A percentile compares a stretch with the other conserved stretches of the same genome.
Conservation (phyloP, 2,888 invertebrate genomes). For the Schizotus pectinicornis region DNA sequence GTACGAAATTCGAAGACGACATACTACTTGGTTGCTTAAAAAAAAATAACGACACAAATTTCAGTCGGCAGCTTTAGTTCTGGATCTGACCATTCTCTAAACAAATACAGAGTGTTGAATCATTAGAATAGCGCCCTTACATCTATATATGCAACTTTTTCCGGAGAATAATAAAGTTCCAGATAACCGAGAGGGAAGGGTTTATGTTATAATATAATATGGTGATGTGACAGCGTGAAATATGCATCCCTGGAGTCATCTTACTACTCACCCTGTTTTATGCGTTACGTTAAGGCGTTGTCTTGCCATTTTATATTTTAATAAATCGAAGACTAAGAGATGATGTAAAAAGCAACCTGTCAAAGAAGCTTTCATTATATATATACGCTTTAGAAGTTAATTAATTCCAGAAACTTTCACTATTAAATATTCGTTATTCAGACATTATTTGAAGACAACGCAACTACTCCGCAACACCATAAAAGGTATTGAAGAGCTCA, state of each 20-base stretch:
- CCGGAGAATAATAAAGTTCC: conserved; percentile 17
- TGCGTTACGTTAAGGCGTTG: conserved; percentile 26
- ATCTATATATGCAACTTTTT: conserved; percentile 1
- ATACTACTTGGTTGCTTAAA: not conserved
- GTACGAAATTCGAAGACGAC: conserved; percentile 2
- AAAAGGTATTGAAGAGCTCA: conserved; percentile 21
- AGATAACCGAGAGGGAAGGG: conserved; percentile 26
- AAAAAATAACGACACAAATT: not conserved
- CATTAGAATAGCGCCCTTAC: too few species aligned
- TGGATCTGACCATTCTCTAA: too few species aligned
- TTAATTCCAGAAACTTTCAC: not conserved
- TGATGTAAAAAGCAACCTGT: conserved; percentile 1
- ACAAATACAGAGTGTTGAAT: too few species aligned
- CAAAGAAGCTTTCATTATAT: not conserved
- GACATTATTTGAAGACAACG: conserved; percentile 11
- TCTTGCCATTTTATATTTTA: conserved; percentile 31
- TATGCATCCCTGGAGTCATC: conserved; percentile 29
- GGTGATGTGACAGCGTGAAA: conserved; percentile 28
- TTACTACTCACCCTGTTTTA: conserved; percentile 31
- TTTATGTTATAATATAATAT: conserved; percentile 28
- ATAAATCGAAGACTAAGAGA: conserved; percentile 21
- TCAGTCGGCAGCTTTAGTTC: too few species aligned
- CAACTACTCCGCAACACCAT: conserved; percentile 19
- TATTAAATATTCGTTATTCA: too few species aligned
- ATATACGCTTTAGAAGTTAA: not conserved